Evolutionary conservation across 2,888 invertebrate genomes (phyloP), one percentile per base, ranked within the genome.

Genomic region (Apocheima hispidaria): DNA sequence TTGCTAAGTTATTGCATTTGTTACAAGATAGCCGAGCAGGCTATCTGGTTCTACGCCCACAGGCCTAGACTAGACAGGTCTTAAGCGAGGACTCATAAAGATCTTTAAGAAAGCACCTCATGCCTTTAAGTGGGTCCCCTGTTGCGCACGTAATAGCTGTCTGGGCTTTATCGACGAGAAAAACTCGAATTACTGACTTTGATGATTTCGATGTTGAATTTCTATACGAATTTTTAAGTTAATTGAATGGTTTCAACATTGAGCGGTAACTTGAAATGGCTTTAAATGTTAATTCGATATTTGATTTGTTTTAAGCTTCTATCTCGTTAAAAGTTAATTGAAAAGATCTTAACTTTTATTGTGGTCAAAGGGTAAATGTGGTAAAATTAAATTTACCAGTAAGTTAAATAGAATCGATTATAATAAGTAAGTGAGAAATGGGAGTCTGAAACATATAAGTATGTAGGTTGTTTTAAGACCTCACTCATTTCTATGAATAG

Each of bases 21-120:
- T 65, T 65, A 33, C 41, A 9, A 10, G 30, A n/a, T 33, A 35
- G 50, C n/a, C 23, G 44, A 38, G 38, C 46, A 55, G 55, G 68
- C 69, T 72, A 71, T 71, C 72, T 66, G 66, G 69, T 72, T 62
- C 63, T 71, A 62, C 76, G 73, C 79, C 78, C 73, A 77, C 78
- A 67, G 60, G 52, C 72, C 70, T 69, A 72, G 73, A 72, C 70
- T 69, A 72, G 73, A 72, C 77, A 70, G 72, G 76, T 74, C 70
- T 65, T 66, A 64, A 69, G 65, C 69, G 67, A 65, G 44, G 50
- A 35, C 60, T 63, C 66, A 68, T 69, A 69, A 69, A 68, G 66
- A 65, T 65, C 64, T 68, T 64, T 56, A 63, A 66, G 65, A 63
- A 63, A 60, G 61, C 65, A 63, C 53, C 66, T 66, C 63, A 68